phyloP scores from a whole-genome alignment of 92 coral and sea anemone genomes.

The Parazoanthus darwini region DNA sequence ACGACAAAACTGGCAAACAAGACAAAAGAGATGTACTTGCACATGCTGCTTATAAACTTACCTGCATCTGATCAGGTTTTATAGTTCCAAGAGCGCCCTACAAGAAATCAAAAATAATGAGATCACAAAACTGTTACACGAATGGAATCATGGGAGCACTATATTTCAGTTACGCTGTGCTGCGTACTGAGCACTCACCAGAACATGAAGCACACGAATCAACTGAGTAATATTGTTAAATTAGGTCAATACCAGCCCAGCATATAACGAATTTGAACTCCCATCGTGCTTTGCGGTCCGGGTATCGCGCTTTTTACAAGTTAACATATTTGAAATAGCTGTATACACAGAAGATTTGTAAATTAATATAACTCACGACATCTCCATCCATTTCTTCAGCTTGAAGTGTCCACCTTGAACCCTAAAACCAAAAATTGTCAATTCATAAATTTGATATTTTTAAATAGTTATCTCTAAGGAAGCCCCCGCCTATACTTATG shows the following conservation, averaged over 20 bases:
- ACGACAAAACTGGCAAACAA: not conserved
- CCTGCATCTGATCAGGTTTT: conserved; percentile 99
- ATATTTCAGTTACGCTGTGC: too few relatives aligned
- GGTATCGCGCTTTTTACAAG: too few relatives aligned
- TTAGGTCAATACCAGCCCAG: too few relatives aligned
- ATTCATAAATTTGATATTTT: not conserved
- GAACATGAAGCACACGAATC: too few relatives aligned
- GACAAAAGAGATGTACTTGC: not conserved
- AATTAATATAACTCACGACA: conserved; percentile 63
- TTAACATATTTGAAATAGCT: too few relatives aligned
- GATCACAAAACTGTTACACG: not conserved
- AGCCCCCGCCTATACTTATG: too few relatives aligned
- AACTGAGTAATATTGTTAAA: too few relatives aligned
- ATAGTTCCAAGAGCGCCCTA: conserved; percentile 86
- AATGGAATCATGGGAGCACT: too few relatives aligned
- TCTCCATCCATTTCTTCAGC: conserved; percentile 98
- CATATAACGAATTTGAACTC: too few relatives aligned
- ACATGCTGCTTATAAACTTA: conserved; percentile 9
- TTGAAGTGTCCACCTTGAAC: conserved; percentile 99
- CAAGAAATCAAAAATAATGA: not conserved
- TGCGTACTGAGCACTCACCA: too few relatives aligned
- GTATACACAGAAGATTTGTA: not conserved
- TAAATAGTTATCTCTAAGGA: too few relatives aligned
- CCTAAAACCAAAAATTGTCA: conserved; percentile 51
- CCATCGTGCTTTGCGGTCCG: too few relatives aligned